These are phyloP conservation scores for Chaenodraco wilsoni DNA, from an alignment of 2,797 vertebrate genomes.

Conservation along the genomic window DNA sequence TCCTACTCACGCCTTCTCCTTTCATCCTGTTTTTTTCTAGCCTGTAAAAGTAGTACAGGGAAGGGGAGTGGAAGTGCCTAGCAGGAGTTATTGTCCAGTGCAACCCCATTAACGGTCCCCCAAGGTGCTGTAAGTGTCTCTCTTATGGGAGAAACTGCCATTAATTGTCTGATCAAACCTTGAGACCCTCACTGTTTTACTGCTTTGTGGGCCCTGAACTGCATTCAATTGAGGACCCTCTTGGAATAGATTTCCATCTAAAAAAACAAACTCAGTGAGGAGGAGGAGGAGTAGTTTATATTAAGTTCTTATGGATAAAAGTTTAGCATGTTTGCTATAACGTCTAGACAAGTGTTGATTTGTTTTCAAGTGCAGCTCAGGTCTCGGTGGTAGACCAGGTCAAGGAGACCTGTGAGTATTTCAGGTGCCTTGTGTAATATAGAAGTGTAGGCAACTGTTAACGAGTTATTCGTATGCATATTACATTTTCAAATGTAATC, in stretches of 20 bases:
- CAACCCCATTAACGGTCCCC: slow-evolving; percentile 75
- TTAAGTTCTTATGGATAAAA: slow-evolving; percentile 66
- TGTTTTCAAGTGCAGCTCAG: slow-evolving; percentile 33
- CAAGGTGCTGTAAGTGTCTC: slow-evolving; percentile 76
- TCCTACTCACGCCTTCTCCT: slow-evolving; percentile 51
- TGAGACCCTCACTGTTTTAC: slow-evolving; percentile 77
- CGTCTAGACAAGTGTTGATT: slow-evolving; percentile 26
- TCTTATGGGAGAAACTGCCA: slow-evolving; percentile 70
- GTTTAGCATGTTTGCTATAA: slow-evolving; percentile 61
- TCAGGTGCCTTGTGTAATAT: not conserved
- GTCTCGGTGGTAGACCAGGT: slow-evolving; percentile 13
- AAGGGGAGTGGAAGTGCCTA: slow-evolving; percentile 66
- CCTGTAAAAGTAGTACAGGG: slow-evolving; percentile 73
- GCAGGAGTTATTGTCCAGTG: slow-evolving; percentile 79
- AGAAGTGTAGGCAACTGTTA: not conserved
- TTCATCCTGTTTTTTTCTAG: slow-evolving; percentile 65
- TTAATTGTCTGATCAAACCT: slow-evolving; percentile 80
- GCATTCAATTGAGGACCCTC: slow-evolving; percentile 61
- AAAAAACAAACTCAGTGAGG: slow-evolving; percentile 65
- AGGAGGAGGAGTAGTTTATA: slow-evolving; percentile 38
- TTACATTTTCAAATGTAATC: not conserved
- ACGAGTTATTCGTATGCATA: not conserved
- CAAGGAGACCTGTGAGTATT: not conserved
- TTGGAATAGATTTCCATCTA: slow-evolving; percentile 74
- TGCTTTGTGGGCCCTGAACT: slow-evolving; percentile 73